Evolutionary conservation across 2,888 invertebrate species (phyloP).

Genomic region (Empis stercorea): DNA sequence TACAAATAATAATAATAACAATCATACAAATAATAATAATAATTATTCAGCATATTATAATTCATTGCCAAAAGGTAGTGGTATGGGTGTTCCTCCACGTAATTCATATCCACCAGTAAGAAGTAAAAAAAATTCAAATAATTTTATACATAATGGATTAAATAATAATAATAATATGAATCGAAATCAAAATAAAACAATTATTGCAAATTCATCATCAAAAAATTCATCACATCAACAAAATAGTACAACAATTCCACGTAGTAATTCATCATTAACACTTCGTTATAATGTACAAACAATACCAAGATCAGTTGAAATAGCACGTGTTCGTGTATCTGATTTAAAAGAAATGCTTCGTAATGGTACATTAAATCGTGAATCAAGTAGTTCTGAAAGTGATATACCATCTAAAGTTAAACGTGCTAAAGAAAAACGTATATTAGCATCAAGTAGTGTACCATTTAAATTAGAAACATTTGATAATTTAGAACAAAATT

Average conservation of each 20-base stretch:
- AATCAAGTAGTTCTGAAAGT: constrained; percentile 42
- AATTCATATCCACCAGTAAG: constrained; percentile 49
- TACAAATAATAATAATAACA: constrained; percentile 6
- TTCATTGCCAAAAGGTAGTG: constrained; percentile 36
- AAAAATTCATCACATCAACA: constrained; percentile 5
- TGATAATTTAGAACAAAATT: constrained; percentile 21
- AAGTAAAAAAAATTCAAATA: constrained; percentile 33
- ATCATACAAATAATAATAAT: too few species aligned
- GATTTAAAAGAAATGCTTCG: constrained; percentile 35
- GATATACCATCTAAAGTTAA: constrained; percentile 41
- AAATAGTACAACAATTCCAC: constrained; percentile 43
- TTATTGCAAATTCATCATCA: constrained; percentile 9
- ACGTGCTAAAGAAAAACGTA: constrained; percentile 31
- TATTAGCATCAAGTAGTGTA: constrained; percentile 46
- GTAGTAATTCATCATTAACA: constrained; percentile 49
- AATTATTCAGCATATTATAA: constrained; percentile 24
- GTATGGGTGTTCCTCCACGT: constrained; percentile 47
- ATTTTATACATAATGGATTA: background rate
- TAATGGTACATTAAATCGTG: constrained; percentile 26
- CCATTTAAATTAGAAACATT: constrained; percentile 48
- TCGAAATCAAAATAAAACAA: constrained; percentile 7
- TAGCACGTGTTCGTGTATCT: constrained; percentile 32
- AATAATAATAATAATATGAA: too few species aligned
- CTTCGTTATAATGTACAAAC: constrained; percentile 31
- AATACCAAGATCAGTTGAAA: constrained; percentile 34